phyloP scores from a whole-genome alignment of 2,888 invertebrate genomes.

The Cheilosia scutellata region DNA sequence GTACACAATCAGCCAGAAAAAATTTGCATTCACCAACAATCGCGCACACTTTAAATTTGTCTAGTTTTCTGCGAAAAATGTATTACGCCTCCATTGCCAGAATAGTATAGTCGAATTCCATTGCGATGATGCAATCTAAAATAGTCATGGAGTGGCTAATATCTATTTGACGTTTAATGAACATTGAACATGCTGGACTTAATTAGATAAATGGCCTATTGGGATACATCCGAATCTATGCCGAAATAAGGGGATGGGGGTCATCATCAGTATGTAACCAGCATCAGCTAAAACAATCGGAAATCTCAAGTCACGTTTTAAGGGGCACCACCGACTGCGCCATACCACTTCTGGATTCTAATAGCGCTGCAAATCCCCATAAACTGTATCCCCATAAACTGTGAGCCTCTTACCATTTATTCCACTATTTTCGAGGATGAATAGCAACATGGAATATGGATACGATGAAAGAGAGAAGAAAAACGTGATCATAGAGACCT shows the following conservation, averaged over 20 bases:
- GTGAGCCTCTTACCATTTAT: constrained; percentile 58
- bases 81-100: constrained; percentile 20
- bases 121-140: constrained; percentile 41
- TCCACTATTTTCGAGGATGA: constrained; percentile 67
- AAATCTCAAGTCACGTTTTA: constrained; percentile 70
- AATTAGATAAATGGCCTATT: constrained; percentile 38
- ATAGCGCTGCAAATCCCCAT: constrained; percentile 44
- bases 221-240: constrained; percentile 15
- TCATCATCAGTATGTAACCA: constrained; percentile 42
- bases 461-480: constrained; percentile 28
- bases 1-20: constrained; percentile 11
- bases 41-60: constrained; percentile 8
- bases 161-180: constrained; percentile 17
- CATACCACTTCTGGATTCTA: constrained; percentile 29
- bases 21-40: constrained; percentile 52
- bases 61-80: constrained; percentile 33
- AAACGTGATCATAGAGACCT: constrained; percentile 74
- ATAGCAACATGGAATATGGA: constrained; percentile 20
- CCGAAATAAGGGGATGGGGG: constrained; percentile 31
- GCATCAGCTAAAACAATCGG: constrained; percentile 50
- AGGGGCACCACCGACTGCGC: constrained; percentile 27
- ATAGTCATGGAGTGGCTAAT: constrained; percentile 2
- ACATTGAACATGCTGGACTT: background rate
- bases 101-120: constrained; percentile 31
- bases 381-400: constrained; percentile 44